Conservation (phyloP, 1,140 invertebrate genomes). For the Danaus melanippus region DNA sequence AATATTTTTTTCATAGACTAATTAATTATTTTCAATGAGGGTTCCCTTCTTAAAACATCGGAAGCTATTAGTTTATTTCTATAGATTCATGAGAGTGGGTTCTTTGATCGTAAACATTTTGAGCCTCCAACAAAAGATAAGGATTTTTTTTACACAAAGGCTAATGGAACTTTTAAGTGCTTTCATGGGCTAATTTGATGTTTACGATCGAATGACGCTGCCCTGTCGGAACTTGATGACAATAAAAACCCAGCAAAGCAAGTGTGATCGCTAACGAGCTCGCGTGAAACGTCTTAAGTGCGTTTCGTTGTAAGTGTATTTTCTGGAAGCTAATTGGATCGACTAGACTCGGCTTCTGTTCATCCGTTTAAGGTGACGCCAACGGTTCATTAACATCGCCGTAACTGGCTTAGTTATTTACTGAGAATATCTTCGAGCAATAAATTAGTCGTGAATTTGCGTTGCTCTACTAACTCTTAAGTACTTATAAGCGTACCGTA, state of each 20-base stretch:
- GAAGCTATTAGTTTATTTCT: conserved; percentile 19
- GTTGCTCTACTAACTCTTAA: not conserved
- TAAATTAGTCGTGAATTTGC: not conserved
- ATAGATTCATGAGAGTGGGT: conserved; percentile 16
- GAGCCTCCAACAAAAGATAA: conserved; percentile 21
- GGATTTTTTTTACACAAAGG: conserved; percentile 21
- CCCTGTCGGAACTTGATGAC: conserved; percentile 15
- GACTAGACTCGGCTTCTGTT: conserved; percentile 53
- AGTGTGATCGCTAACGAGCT: conserved; percentile 30
- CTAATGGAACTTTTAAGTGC: conserved; percentile 28
- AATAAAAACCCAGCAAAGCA: conserved; percentile 24
- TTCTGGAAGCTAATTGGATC: conserved; percentile 59
- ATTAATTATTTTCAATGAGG: conserved; percentile 14
- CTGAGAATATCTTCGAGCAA: not conserved
- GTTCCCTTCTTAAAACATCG: conserved; percentile 15
- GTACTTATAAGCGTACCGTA: not conserved
- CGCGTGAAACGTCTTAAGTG: conserved; percentile 46
- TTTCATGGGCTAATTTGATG: conserved; percentile 29
- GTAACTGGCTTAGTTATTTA: conserved; percentile 26
- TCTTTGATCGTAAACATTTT: conserved; percentile 20
- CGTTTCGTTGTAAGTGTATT: conserved; percentile 56
- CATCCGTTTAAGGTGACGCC: conserved; percentile 57
- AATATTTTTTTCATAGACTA: conserved; percentile 4
- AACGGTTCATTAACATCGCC: conserved; percentile 58
- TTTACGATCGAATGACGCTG: conserved; percentile 26